Conservation (phyloP, 2,888 invertebrate species). For the Drosophila lacicola region DNA sequence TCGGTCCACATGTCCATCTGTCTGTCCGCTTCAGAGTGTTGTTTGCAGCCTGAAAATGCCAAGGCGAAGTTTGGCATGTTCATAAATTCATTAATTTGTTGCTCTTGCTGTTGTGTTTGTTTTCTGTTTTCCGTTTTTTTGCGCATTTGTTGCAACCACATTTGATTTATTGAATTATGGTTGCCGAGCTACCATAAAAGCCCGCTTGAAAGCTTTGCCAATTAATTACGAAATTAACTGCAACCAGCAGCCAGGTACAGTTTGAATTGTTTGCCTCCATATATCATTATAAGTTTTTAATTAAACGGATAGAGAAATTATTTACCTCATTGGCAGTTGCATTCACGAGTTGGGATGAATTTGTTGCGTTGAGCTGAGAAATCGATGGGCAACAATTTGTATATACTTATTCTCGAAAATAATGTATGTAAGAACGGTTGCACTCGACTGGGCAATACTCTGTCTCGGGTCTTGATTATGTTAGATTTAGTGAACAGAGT, state of each 20-base stretch:
- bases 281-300: constrained; percentile 53
- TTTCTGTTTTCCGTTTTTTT: constrained; percentile 3
- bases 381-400: neutral
- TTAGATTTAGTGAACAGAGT: no score
- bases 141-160: constrained; percentile 70
- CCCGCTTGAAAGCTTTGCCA: constrained; percentile 69
- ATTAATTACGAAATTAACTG: constrained; percentile 78
- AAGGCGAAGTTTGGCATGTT: constrained; percentile 74
- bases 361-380: neutral
- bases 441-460: no score
- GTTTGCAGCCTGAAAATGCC: constrained; percentile 52
- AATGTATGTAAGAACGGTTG: no score
- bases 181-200: constrained; percentile 70
- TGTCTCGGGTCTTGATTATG: no score
- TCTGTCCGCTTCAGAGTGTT: constrained; percentile 27
- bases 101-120: constrained; percentile 25
- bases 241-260: constrained; percentile 21
- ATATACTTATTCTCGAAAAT: no score
- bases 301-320: constrained; percentile 36
- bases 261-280: constrained; percentile 30
- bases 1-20: constrained; percentile 12
- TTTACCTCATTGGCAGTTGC: neutral
- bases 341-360: neutral
- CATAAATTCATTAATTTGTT: constrained; percentile 82
- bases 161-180: constrained; percentile 80